Percentiles rank a stretch among this genome's conserved stretches.
These are phyloP conservation scores for Wiebesia pumilae DNA, from an alignment of 1,140 invertebrate species.

Conservation along the genomic window DNA sequence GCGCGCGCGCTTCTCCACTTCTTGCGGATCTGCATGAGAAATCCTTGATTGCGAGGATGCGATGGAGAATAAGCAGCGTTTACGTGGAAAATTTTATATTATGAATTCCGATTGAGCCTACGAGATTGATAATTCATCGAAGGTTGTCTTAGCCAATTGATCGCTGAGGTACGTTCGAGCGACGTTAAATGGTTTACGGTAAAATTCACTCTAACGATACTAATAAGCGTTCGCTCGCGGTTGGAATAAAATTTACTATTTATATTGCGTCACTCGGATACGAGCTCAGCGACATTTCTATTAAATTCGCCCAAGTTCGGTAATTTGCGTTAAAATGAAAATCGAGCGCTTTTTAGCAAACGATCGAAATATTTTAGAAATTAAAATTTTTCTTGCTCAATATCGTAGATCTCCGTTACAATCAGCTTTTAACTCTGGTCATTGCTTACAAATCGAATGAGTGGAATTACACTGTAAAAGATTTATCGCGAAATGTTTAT, in stretches of 20 bases:
- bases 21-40: background rate
- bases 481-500: constrained; percentile 2
- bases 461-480: constrained; percentile 9
- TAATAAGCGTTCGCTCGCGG: too few relatives aligned
- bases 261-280: background rate
- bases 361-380: too few relatives aligned
- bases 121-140: background rate
- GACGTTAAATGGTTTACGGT: background rate
- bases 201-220: background rate
- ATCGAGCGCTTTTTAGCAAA: background rate
- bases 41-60: constrained; percentile 1
- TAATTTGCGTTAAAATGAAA: too few relatives aligned
- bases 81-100: background rate
- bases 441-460: background rate
- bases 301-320: too few relatives aligned
- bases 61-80: background rate
- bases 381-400: background rate
- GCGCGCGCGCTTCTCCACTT: background rate
- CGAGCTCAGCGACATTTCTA: too few relatives aligned
- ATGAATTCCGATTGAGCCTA: background rate
- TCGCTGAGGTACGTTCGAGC: background rate
- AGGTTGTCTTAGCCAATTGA: background rate
- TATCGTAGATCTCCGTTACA: background rate
- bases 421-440: background rate
- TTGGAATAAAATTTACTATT: too few relatives aligned